Conservation (phyloP, 2,888 invertebrate species). For the Pseudococcus jackbeardsleyi region DNA sequence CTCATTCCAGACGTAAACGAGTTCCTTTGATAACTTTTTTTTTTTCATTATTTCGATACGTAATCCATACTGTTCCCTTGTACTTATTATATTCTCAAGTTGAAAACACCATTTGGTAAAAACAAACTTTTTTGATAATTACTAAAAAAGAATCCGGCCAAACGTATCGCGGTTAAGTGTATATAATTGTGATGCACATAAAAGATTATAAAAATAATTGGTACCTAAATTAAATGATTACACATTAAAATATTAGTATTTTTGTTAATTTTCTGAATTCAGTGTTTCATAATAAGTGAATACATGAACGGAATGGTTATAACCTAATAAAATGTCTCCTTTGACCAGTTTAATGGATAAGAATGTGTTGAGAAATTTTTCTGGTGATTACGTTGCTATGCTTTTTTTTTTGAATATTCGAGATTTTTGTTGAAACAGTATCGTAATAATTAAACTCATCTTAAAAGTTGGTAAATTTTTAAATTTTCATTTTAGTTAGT, state of each 20-base stretch:
- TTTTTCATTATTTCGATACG: too few species aligned
- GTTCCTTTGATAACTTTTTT: neutral
- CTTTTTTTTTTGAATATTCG: neutral
- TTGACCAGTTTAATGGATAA: neutral
- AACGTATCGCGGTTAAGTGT: neutral
- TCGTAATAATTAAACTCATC: neutral
- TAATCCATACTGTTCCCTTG: neutral
- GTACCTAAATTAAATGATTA: neutral
- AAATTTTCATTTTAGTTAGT: neutral
- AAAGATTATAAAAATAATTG: neutral
- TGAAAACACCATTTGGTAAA: neutral
- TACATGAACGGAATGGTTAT: neutral
- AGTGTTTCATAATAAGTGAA: neutral
- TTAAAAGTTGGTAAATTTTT: neutral
- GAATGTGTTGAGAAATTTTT: neutral
- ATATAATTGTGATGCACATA: constrained; percentile 1
- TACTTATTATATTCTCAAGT: neutral
- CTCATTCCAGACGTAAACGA: constrained; percentile 31
- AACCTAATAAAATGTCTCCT: constrained; percentile 2
- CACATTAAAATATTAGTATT: neutral
- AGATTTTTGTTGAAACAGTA: neutral
- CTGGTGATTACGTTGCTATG: neutral
- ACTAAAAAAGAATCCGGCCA: neutral
- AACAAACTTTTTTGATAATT: constrained; percentile 15
- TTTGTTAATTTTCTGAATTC: neutral